Base-by-base conservation (phyloP, 2,797 vertebrate genomes). In the Micropoecilia bifurca region DNA sequence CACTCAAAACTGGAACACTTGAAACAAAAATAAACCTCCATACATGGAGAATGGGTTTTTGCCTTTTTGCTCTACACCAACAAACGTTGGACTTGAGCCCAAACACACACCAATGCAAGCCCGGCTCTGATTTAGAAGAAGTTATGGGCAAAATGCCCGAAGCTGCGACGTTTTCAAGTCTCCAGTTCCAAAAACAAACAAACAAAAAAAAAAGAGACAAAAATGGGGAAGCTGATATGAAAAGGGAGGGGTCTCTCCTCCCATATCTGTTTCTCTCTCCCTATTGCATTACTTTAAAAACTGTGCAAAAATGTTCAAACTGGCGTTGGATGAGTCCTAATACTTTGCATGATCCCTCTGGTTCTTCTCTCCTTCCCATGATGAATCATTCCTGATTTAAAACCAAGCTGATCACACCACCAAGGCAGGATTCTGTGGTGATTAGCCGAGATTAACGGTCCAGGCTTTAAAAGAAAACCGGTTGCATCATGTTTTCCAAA, bases 261-360 rank as follows among this genome's bases (percentile, higher is more conserved):
- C 77, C 63, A 48, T 75, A 82, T 81, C 78, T 63, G 74, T 84
- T 80, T 74, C 71, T 48, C 72, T 57, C 53, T 83, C 59, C 59
- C 59, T 80, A 79, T 79, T 85, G 84, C 53, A 53, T 81, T 83
- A 75, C 81, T 89, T 81, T 90, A 83, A 92, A 78, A 78, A 89
- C 86, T 83, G 90, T 87, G 89, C 82, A 90, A 88, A 89, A 91
- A 90, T n/a, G 85, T 83, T 77, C 77, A 83, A 80, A 85, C 76
- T 75, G 81, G 76, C 80, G 78, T 74, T 88, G 83, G 82, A 88
- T 88, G 79, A 78, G 50, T 90, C 86, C 80, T 83, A 87, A 71
- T 55, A 75, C 74, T 63, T 88, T 87, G 83, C 39, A 84, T 87
- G 79, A 74, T 30, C 81, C 25, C 46, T 46, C 53, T 77, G 73